Evolutionary conservation across 2,797 vertebrate genomes (phyloP), one percentile per base, ranked within the genome.

Genomic region (Rallus crepitans): DNA sequence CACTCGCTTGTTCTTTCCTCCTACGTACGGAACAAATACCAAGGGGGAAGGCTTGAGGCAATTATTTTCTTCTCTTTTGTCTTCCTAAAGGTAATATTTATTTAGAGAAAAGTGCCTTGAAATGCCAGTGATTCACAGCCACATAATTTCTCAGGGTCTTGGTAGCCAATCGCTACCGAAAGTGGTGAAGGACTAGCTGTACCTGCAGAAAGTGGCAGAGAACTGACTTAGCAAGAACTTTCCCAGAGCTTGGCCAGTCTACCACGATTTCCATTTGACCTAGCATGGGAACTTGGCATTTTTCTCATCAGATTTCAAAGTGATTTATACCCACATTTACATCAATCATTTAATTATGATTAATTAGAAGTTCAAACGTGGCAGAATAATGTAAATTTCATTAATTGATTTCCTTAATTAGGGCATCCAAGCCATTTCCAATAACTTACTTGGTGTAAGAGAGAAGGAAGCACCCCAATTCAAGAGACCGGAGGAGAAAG

Each of bases 321-420:
- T 33, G 70, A 89, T 77, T 93, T 89, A 88, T 37, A 77, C 24
- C 23, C 4, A 11, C 45, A 12, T 77, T 94, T 91, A 55, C 11
- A 78, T 53, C n/a, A 33, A 78, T 45, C 1, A 50, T 82, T 85
- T 85, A 57, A 89, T 82, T 45, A 42, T 64, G 7, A 78, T 83
- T 91, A 68, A 93, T 78, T 78, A 65, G 68, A 93, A 76, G 30
- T 65, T 33, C 39, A 55, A 89, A 73, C 0, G 6, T 37, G 59
- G 45, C 69, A 86, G 55, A 71, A 30, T 48, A 93, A 93, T 93
- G 90, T 72, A 57, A 90, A 91, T 78, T 52, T 42, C 45, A 47
- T 55, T 66, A 79, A 84, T 89, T 79, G 48, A 90, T 94, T 90
- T 83, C 18, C 37, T 96, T 77, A 33, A 90, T 90, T 82, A 76